These are phyloP conservation scores for Neuroterus valhalla DNA, from an alignment of 1,140 invertebrate species.

Conservation along the genomic window DNA sequence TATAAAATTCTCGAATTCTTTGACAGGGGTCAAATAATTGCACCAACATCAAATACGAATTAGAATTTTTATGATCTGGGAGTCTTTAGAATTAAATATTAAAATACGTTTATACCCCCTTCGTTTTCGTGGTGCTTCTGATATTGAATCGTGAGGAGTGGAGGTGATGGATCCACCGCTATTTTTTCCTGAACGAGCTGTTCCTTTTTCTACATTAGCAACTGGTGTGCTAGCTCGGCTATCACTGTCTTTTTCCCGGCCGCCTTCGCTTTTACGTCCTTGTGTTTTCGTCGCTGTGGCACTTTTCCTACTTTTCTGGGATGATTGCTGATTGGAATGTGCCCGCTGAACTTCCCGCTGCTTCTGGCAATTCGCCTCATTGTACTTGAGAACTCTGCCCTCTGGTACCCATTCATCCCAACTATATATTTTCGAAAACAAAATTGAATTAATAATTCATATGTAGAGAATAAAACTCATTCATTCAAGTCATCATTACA, in stretches of 20 bases:
- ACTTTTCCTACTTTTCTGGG: constrained; percentile 67
- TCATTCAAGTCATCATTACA: too few species aligned
- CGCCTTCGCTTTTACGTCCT: constrained; percentile 66
- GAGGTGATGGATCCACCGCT: constrained; percentile 64
- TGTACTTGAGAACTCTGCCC: constrained; percentile 93
- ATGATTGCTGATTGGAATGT: constrained; percentile 82
- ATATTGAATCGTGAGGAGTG: constrained; percentile 70
- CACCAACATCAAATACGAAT: too few species aligned
- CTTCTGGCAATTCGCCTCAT: constrained; percentile 91
- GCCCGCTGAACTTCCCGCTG: constrained; percentile 92
- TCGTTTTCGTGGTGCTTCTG: constrained; percentile 71
- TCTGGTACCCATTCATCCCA: constrained; percentile 99
- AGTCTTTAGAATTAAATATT: too few species aligned
- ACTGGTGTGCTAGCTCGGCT: constrained; percentile 81
- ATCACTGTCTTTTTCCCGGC: constrained; percentile 75
- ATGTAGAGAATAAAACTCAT: too few species aligned
- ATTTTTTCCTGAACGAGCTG: constrained; percentile 62
- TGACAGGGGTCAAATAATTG: too few species aligned
- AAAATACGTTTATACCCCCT: constrained; percentile 60
- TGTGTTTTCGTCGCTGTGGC: constrained; percentile 63
- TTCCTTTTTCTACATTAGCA: constrained; percentile 64
- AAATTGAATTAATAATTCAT: too few species aligned
- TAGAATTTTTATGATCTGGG: too few species aligned
- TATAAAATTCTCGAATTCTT: too few species aligned
- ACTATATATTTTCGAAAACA: constrained; percentile 75